A percentile compares a stretch with the other conserved stretches of the same genome.
These are phyloP conservation scores for Caranx ignobilis DNA, from an alignment of 2,113 vertebrate species.

Conservation along the genomic window DNA sequence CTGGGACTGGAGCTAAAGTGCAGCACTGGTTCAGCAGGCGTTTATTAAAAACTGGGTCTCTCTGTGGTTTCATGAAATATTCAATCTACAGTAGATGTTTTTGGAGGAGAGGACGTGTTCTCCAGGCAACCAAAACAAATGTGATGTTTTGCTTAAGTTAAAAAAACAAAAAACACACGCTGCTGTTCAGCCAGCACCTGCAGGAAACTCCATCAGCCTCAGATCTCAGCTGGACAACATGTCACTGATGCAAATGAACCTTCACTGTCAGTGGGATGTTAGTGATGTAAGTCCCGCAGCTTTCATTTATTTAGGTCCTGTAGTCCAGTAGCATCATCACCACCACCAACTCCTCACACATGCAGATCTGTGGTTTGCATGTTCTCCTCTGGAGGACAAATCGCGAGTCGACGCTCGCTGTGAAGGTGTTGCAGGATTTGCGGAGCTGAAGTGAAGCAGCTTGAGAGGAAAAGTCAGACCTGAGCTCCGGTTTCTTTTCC, in stretches of 20 bases:
- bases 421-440: background rate
- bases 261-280: too few relatives aligned
- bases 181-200: conserved; percentile 5
- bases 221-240: background rate
- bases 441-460: background rate
- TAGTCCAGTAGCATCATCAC: background rate
- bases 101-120: conserved; percentile 39
- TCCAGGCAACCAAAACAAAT: conserved; percentile 30
- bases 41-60: conserved; percentile 68
- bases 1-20: conserved; percentile 51
- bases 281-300: background rate
- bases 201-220: background rate
- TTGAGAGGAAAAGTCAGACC: background rate
- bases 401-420: background rate
- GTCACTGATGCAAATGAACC: background rate
- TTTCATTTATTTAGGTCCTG: background rate
- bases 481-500: background rate
- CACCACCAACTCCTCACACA: background rate
- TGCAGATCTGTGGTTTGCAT: background rate
- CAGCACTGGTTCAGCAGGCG: conserved; percentile 50
- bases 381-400: background rate
- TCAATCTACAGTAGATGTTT: conserved; percentile 47
- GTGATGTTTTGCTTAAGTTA: conserved; percentile 19
- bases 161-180: background rate
- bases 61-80: conserved; percentile 70